Percentiles rank a stretch among this genome's conserved stretches.
These are phyloP conservation scores for Latheticus oryzae DNA, from an alignment of 2,888 invertebrate species.

Conservation along the genomic window DNA sequence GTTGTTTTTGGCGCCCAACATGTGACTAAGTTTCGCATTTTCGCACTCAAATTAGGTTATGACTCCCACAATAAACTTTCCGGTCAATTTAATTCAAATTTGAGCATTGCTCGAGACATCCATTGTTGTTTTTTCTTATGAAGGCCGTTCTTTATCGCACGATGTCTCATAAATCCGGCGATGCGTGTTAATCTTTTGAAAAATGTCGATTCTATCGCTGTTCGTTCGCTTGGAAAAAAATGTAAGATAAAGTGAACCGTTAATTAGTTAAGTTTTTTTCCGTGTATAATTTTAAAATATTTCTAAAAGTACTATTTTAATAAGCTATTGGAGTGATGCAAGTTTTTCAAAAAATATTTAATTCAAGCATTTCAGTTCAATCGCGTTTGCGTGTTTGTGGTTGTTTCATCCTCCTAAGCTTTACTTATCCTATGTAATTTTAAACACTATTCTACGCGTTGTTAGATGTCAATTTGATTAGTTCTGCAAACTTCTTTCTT, in stretches of 20 bases:
- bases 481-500: too few species aligned
- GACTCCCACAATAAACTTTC: conserved; percentile 13
- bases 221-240: conserved; percentile 9
- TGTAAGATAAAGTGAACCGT: neutral
- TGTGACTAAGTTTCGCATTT: neutral
- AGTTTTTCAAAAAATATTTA: too few species aligned
- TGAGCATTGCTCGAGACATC: conserved; percentile 19
- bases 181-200: conserved; percentile 19
- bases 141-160: conserved; percentile 17
- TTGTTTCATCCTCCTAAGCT: too few species aligned
- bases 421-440: too few species aligned
- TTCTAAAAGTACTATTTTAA: too few species aligned
- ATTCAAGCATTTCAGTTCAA: too few species aligned
- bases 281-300: too few species aligned
- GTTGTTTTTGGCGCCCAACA: conserved; percentile 9
- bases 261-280: too few species aligned
- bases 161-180: conserved; percentile 16
- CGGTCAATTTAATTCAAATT: conserved; percentile 25
- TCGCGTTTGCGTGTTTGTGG: too few species aligned
- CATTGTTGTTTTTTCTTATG: conserved; percentile 25
- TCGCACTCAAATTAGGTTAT: conserved; percentile 12
- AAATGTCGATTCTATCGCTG: conserved; percentile 19
- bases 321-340: too few species aligned
- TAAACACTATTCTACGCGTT: too few species aligned
- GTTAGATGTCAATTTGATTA: too few species aligned